A percentile compares a stretch with the other conserved stretches of the same genome.
These are phyloP conservation scores for Stenurella melanura DNA, from an alignment of 2,888 invertebrate genomes.

Conservation along the genomic window DNA sequence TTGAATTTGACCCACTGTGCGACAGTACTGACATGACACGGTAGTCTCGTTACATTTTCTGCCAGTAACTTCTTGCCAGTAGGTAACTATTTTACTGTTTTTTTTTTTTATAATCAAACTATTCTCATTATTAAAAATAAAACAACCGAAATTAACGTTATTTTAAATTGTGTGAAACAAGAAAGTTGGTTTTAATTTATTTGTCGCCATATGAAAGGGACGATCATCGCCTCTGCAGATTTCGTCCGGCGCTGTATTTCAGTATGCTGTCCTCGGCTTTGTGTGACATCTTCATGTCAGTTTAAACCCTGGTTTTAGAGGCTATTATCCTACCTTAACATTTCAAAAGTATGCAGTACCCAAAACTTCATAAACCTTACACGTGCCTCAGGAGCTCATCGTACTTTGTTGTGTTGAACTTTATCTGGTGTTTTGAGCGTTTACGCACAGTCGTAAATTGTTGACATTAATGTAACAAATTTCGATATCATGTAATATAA, in stretches of 20 bases:
- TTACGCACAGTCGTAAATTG: neutral
- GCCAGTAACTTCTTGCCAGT: too few species aligned
- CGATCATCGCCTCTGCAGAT: neutral
- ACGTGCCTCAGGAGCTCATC: neutral
- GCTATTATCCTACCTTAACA: neutral
- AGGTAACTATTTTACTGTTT: too few species aligned
- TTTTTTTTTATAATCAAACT: too few species aligned
- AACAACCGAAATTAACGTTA: too few species aligned
- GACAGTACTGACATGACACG: too few species aligned
- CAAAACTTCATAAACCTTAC: neutral
- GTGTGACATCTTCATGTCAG: neutral
- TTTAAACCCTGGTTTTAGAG: neutral
- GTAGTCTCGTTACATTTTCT: too few species aligned
- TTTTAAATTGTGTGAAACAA: too few species aligned
- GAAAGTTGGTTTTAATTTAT: too few species aligned
- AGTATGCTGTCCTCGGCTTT: neutral
- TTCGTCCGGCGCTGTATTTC: neutral
- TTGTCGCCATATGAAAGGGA: neutral
- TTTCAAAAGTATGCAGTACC: neutral
- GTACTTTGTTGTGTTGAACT: too few species aligned
- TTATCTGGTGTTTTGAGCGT: neutral
- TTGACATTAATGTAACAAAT: neutral
- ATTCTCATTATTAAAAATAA: too few species aligned
- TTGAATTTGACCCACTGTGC: too few species aligned
- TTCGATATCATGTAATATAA: neutral